phyloP scores from a whole-genome alignment of 2,113 vertebrate genomes.

The Dicaeum eximium region DNA sequence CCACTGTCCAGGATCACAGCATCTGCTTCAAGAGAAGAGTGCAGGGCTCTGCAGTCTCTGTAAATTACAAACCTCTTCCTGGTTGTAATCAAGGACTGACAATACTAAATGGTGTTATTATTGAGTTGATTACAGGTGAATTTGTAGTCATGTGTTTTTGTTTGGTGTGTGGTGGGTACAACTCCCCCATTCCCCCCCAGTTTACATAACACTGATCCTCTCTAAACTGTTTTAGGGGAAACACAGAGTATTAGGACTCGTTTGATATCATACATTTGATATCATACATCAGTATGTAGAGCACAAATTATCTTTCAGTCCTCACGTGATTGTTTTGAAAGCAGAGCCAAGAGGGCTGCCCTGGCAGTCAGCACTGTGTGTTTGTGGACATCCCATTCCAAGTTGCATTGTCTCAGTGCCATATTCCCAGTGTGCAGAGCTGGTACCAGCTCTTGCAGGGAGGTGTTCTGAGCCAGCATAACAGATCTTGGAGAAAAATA shows the following conservation, averaged over 20 bases:
- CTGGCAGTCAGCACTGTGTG: fast-evolving
- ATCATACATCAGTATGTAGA: background rate
- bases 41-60: background rate
- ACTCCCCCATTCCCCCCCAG: fast-evolving
- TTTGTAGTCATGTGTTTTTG: background rate
- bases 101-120: background rate
- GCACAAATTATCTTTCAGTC: background rate
- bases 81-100: background rate
- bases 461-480: background rate
- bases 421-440: background rate
- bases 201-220: background rate
- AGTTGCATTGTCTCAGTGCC: background rate
- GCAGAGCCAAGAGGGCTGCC: background rate
- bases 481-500: background rate
- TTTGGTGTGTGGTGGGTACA: background rate
- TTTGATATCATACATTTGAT: background rate
- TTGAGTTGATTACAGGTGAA: background rate
- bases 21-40: background rate
- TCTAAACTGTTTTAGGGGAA: background rate
- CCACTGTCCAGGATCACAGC: background rate
- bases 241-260: fast-evolving
- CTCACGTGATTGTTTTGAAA: background rate
- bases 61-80: background rate
- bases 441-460: background rate
- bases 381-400: background rate